Base-by-base conservation (phyloP, 2,797 vertebrate genomes). In the Manis pentadactyla region DNA sequence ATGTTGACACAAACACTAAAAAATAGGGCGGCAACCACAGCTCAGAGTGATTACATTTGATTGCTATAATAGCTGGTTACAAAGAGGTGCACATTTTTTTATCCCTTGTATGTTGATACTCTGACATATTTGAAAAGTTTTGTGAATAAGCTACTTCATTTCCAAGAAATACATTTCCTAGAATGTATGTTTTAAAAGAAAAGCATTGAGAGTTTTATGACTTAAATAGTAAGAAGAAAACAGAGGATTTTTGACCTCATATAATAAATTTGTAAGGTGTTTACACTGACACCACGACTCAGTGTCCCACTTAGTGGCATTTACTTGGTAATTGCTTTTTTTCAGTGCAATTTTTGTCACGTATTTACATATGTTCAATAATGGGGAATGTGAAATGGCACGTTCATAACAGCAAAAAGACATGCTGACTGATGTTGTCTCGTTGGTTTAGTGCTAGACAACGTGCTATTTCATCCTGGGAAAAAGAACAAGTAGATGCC, bases 121-220 rank as follows among this genome's bases (percentile, higher is more conserved):
- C 29, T 90, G 93, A 68, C 55, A 42, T 90, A 90, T 59, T 92
- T 94, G 66, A 61, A 90, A 94, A 87, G 7, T 78, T 88, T 82
- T 53, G 13, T 96, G 85, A 91, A 61, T 87, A 86, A 61, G 31
- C 21, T 86, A 83, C 51, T 95, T 95, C 8, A 57, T 91, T 92
- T 94, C 90, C 85, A 95, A 94, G 78, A 97, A 94, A 69, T 49
- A 31, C 15, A 53, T 2, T 77, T 17, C 68, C 29, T 21, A 69
- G 51, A 34, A 89, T 68, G 27, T 78, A 29, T 57, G 69, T 92
- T 87, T 92, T 71, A 83, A 82, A 87, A 18, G 3, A 63, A 92
- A 90, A 73, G 31, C 53, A 69, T 84, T 85, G 15, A 83, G 51
- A 64, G 10, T 66, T 91, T 31, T 7, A 49, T 59, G n/a, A 74